Evolutionary conservation across 2,113 vertebrate genomes (phyloP).

Genomic region (Ellobius talpinus): DNA sequence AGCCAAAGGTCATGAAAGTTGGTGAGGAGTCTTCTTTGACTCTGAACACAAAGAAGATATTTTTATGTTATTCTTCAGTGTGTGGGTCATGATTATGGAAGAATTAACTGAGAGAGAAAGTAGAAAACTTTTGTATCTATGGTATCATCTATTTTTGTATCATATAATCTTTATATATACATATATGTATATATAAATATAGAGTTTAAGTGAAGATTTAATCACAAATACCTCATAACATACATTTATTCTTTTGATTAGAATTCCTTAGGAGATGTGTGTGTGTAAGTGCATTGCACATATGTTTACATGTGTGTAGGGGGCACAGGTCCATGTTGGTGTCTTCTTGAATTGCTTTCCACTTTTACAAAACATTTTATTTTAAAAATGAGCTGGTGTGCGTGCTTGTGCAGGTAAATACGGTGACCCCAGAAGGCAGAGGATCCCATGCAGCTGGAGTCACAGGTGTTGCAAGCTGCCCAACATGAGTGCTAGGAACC

Average conservation of each 20-base stretch:
- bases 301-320: background rate
- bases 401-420: background rate
- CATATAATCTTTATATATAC: background rate
- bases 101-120: background rate
- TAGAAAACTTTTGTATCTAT: conserved; percentile 37
- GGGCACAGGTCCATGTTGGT: background rate
- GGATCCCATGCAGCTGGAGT: background rate
- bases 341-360: background rate
- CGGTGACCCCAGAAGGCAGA: background rate
- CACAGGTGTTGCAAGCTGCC: background rate
- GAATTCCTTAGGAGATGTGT: background rate
- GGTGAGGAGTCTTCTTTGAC: background rate
- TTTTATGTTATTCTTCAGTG: background rate
- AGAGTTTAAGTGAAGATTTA: conserved; percentile 30
- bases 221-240: conserved; percentile 15
- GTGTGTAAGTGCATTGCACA: background rate
- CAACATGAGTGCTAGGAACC: background rate
- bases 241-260: conserved; percentile 33
- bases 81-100: background rate
- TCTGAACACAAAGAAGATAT: background rate
- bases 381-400: background rate
- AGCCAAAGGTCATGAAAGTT: background rate
- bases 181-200: background rate
- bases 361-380: background rate
- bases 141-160: conserved; percentile 12